Evolutionary conservation across 1,140 invertebrate genomes (phyloP).

Genomic region (Aphaenogaster ashmeadi): DNA sequence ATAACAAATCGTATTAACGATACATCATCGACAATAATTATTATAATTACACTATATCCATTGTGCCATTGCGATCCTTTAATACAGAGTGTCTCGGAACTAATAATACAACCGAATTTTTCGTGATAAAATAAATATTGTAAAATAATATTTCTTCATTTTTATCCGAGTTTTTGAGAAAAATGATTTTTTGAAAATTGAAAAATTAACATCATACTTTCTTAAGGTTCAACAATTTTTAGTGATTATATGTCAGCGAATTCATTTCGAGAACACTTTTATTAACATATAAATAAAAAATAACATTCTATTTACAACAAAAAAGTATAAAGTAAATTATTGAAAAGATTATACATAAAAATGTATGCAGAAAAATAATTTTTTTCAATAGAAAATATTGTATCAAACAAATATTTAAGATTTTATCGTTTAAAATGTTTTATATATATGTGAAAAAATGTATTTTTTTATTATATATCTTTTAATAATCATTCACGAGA

Average conservation of each 20-base stretch:
- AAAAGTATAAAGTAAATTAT: background rate
- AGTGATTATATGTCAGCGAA: no score
- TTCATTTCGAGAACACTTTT: background rate
- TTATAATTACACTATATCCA: conserved; percentile 40
- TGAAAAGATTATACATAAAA: background rate
- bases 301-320: background rate
- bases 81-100: background rate
- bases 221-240: background rate
- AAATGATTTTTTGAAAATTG: background rate
- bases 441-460: background rate
- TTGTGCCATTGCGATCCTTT: conserved; percentile 16
- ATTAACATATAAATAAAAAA: background rate
- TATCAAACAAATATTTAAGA: background rate
- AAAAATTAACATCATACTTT: background rate
- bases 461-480: background rate
- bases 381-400: background rate
- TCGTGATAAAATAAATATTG: background rate
- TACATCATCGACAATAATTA: background rate
- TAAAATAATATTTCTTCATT: background rate
- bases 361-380: background rate
- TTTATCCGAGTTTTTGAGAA: background rate
- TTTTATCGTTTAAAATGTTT: background rate
- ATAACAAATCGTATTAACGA: conserved; percentile 4
- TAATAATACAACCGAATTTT: background rate
- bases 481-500: background rate